Base-by-base conservation (phyloP, 2,113 vertebrate species). In the Eonycteris spelaea region DNA sequence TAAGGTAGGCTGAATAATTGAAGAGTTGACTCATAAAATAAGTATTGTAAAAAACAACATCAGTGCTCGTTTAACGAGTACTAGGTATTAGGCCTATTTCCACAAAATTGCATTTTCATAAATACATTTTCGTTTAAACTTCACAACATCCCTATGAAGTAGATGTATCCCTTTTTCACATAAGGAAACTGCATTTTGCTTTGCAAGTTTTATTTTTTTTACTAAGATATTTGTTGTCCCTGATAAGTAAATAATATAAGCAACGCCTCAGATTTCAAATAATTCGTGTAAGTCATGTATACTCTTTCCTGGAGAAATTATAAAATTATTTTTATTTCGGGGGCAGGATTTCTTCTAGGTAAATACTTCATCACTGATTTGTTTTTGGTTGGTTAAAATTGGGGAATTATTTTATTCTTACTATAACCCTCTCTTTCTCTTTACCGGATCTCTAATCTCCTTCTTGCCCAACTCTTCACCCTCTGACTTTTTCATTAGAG, bases 401-500 rank as follows among this genome's bases (percentile, higher is more conserved):
- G 59, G 48, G 14, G 16, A 61, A 61, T 51, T 90, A 53, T 70
- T 74, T 85, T 59, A 4, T 75, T 91, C 35, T 91, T 84, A 68
- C 82, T 83, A 73, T 51, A 90, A 82, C 40, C 38, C 22, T 75
- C 22, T 40, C 73, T 87, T 51, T 38, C 65, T 59, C 24, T 94
- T 38, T 92, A 53, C 24, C 43, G 75, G 48, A 18, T 61, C 48
- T 89, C 51, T 65, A 79, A 35, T 45, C 22, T 90, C 26, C 38
- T 78, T 93, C 35, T 79, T 74, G 18, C 8, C 30, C 38, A 70
- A 71, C 43, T 86, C 59, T 74, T 79, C 22, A 67, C 13, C 0
- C 26, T 78, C 33, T 92, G 43, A 79, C 21, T 77, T 95, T 94
- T 96, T 77, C 51, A 63, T 43, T 95, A 91, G 35, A 24, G 9